Percentiles rank a stretch among this genome's conserved stretches.
Conservation (phyloP, 2,797 vertebrate genomes). For the Apogon talboti region DNA sequence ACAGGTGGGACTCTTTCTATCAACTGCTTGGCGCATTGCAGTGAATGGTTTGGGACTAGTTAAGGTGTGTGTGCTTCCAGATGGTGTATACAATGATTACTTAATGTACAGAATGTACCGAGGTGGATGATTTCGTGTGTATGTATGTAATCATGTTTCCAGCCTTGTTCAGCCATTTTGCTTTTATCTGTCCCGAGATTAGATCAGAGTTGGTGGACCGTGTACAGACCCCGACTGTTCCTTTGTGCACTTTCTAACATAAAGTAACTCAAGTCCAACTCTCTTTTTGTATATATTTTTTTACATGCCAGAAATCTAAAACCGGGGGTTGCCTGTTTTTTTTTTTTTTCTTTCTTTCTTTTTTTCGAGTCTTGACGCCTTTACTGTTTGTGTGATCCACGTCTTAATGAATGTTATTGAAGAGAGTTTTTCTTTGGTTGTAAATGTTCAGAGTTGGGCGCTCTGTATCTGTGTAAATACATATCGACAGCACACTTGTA, state of each 20-base stretch:
- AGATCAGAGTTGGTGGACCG: slow-evolving; percentile 26
- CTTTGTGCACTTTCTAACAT: slow-evolving; percentile 78
- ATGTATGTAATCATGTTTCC: slow-evolving; percentile 16
- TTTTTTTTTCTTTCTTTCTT: slow-evolving; percentile 43
- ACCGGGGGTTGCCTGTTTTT: slow-evolving; percentile 47
- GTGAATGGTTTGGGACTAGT: slow-evolving; percentile 30
- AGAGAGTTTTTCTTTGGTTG: slow-evolving; percentile 40
- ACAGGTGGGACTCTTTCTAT: slow-evolving; percentile 41
- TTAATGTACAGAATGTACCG: slow-evolving; percentile 54
- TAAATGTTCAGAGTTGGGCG: slow-evolving; percentile 32
- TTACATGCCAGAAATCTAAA: slow-evolving; percentile 51
- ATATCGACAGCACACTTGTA: slow-evolving; percentile 7
- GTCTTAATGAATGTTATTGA: slow-evolving; percentile 73
- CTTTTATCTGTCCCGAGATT: slow-evolving; percentile 29
- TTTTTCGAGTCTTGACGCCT: slow-evolving; percentile 24
- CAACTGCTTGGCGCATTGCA: slow-evolving; percentile 34
- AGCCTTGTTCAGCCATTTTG: slow-evolving; percentile 11
- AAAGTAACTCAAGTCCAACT: slow-evolving; percentile 43
- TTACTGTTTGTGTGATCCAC: slow-evolving; percentile 48
- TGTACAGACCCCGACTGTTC: slow-evolving; percentile 46
- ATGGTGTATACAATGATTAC: slow-evolving; percentile 51
- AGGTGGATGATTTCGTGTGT: background rate
- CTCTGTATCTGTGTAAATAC: slow-evolving; percentile 52
- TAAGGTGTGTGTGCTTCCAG: slow-evolving; percentile 42
- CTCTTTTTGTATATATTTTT: slow-evolving; percentile 77